Conservation (phyloP, 1,140 invertebrate genomes). For the Bombus difficillimus region DNA sequence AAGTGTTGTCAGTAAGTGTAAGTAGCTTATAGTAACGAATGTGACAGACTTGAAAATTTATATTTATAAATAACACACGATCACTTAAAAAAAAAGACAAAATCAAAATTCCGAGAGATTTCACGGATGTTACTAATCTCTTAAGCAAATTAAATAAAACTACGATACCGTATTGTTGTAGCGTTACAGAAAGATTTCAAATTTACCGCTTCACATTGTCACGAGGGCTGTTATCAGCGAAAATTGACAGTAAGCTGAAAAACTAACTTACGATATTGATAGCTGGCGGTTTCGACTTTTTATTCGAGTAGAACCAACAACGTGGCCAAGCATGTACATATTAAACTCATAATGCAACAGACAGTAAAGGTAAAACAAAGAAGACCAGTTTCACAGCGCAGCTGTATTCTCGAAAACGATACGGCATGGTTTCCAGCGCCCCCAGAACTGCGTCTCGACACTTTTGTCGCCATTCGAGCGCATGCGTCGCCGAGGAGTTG, state of each 20-base stretch:
- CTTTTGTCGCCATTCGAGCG: conserved; percentile 46
- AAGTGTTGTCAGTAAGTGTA: too few species aligned
- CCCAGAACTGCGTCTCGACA: conserved; percentile 36
- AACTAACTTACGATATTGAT: conserved; percentile 63
- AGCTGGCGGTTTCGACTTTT: conserved; percentile 61
- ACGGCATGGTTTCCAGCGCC: conserved; percentile 50
- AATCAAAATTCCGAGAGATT: background rate
- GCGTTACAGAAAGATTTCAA: background rate
- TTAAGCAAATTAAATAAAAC: background rate
- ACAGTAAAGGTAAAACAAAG: conserved; percentile 73
- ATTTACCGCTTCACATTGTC: conserved; percentile 21
- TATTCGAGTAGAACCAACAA: conserved; percentile 71
- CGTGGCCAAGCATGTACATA: conserved; percentile 72
- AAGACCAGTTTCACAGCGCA: conserved; percentile 44
- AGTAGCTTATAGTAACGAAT: background rate
- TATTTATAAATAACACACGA: background rate
- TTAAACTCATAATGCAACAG: conserved; percentile 69
- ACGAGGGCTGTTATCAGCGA: background rate
- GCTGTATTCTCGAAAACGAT: background rate
- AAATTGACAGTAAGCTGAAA: background rate
- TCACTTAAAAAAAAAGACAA: background rate
- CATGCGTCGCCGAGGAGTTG: background rate
- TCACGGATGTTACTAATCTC: background rate
- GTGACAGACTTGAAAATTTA: background rate
- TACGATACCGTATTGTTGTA: background rate